phyloP scores from a whole-genome alignment of 1,140 invertebrate genomes.

The Ostrea denselamellosa region DNA sequence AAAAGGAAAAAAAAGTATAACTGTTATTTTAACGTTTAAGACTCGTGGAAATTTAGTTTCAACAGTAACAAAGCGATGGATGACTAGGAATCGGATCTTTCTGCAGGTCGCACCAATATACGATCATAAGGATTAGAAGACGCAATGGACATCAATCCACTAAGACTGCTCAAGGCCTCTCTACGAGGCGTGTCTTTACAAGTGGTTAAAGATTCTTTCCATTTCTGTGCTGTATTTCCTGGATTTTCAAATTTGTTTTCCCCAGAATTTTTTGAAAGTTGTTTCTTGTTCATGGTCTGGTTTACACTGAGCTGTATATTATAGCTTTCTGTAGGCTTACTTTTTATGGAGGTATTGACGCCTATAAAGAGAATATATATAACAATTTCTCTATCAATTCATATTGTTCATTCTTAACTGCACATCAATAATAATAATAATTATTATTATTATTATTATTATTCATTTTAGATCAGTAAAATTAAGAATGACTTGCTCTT shows the following conservation, averaged over 20 bases:
- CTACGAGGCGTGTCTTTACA: not conserved
- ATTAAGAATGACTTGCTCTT: not conserved
- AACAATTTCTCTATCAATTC: too few relatives aligned
- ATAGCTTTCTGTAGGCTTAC: not conserved
- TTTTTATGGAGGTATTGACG: too few relatives aligned
- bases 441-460: too few relatives aligned
- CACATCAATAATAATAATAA: too few relatives aligned
- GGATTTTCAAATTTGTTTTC: not conserved
- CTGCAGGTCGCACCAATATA: not conserved
- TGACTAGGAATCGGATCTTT: not conserved
- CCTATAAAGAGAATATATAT: too few relatives aligned
- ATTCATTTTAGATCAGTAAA: too few relatives aligned
- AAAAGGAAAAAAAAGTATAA: too few relatives aligned
- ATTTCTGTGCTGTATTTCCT: not conserved
- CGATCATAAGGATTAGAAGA: not conserved
- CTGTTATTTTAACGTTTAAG: not conserved
- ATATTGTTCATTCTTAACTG: too few relatives aligned
- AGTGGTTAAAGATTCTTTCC: not conserved
- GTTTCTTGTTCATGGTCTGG: not conserved
- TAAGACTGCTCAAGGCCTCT: not conserved
- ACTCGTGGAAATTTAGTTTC: not conserved
- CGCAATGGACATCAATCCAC: not conserved
- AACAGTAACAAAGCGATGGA: not conserved
- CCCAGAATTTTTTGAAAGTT: not conserved
- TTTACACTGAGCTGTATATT: not conserved